Percentiles rank a stretch among this genome's conserved stretches.
phyloP scores from a whole-genome alignment of 2,113 vertebrate species.

The Ptychochromis oligacanthus region DNA sequence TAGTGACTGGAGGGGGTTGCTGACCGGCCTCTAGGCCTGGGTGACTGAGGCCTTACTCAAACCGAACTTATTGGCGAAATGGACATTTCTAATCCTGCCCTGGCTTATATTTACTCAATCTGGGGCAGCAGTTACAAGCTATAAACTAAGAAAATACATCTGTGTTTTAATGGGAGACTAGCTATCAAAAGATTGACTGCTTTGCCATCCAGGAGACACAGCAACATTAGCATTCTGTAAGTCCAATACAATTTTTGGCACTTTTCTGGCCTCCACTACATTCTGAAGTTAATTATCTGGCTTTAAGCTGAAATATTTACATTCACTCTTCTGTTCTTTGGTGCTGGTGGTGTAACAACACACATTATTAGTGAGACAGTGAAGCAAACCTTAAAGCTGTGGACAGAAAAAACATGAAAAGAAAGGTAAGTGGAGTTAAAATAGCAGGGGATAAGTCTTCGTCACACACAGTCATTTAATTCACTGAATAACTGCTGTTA shows the following conservation, averaged over 20 bases:
- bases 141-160: neutral
- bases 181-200: neutral
- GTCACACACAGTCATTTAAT: too few species aligned
- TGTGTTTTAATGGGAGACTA: neutral
- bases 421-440: too few species aligned
- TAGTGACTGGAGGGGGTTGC: neutral
- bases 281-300: neutral
- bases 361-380: too few species aligned
- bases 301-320: neutral
- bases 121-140: neutral
- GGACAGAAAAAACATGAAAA: too few species aligned
- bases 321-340: too few species aligned
- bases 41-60: neutral
- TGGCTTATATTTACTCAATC: neutral
- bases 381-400: too few species aligned
- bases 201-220: too few species aligned
- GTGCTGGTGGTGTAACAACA: too few species aligned
- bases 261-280: neutral
- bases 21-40: neutral
- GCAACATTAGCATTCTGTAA: neutral
- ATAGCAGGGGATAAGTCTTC: too few species aligned
- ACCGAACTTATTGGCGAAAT: neutral
- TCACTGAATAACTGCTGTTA: too few species aligned
- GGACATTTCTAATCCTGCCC: neutral
- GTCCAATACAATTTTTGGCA: neutral